Conservation (phyloP, 2,113 vertebrate species). For the Pheucticus melanocephalus region DNA sequence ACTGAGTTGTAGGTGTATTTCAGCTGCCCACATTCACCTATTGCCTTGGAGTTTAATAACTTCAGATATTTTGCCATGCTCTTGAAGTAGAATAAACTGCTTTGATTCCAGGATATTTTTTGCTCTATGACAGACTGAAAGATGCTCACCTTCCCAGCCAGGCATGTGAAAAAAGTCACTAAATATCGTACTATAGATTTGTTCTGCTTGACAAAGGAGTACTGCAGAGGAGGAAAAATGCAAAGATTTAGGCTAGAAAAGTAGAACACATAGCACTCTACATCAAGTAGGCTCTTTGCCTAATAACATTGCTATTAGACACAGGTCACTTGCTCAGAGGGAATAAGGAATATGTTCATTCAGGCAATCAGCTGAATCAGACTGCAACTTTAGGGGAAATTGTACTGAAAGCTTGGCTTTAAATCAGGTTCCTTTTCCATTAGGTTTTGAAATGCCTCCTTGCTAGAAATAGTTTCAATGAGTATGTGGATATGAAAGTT, state of each 20-base stretch:
- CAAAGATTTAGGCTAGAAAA: neutral
- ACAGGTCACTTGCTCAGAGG: constrained; percentile 6
- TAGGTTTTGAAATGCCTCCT: neutral
- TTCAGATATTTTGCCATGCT: neutral
- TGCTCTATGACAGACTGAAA: neutral
- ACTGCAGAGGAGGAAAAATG: neutral
- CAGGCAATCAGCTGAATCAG: constrained; percentile 3
- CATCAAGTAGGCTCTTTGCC: neutral
- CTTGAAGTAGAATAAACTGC: neutral
- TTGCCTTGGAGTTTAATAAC: neutral
- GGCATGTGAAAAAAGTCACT: neutral
- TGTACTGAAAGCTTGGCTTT: neutral
- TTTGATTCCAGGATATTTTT: neutral
- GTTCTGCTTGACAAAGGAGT: neutral
- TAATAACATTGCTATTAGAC: neutral
- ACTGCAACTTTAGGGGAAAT: neutral
- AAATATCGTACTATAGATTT: neutral
- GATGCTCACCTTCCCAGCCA: neutral
- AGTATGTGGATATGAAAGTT: neutral
- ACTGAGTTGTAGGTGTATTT: neutral
- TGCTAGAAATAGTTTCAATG: neutral
- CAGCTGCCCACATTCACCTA: neutral
- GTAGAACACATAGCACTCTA: neutral
- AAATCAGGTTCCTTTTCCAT: neutral
- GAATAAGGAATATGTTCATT: neutral